A percentile compares a stretch with the other conserved stretches of the same genome.
These are phyloP conservation scores for Sphyrna mokarran DNA, from an alignment of 2,113 vertebrate species.

Conservation along the genomic window DNA sequence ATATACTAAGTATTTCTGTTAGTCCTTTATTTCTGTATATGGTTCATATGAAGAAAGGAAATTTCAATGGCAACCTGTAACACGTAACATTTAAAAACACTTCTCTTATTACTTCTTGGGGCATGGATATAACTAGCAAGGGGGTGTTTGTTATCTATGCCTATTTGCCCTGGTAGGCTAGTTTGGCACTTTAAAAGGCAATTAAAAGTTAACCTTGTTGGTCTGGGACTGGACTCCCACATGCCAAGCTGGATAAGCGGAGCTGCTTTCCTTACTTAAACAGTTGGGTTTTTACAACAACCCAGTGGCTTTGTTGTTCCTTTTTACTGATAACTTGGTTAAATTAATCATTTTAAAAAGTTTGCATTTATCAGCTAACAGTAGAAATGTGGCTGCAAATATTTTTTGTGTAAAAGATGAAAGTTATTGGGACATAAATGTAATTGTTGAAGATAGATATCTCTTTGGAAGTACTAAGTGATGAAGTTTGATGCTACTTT, in stretches of 20 bases:
- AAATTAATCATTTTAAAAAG: not conserved
- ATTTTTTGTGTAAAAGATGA: not conserved
- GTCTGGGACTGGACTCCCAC: not conserved
- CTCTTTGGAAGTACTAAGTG: not conserved
- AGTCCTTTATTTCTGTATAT: not conserved
- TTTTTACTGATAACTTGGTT: not conserved
- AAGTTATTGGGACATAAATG: no score
- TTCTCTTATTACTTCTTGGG: not conserved
- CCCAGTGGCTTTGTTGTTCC: not conserved
- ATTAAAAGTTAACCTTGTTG: not conserved
- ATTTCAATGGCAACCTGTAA: not conserved
- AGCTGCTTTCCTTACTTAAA: not conserved
- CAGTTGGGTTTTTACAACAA: not conserved
- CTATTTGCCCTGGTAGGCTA: not conserved
- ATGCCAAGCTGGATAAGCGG: no score
- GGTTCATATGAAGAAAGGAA: not conserved
- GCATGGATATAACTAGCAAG: not conserved
- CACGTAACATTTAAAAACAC: not conserved
- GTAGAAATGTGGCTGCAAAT: not conserved
- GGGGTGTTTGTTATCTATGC: not conserved
- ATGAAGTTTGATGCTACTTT: not conserved
- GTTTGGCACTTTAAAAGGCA: not conserved
- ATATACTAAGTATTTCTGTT: not conserved
- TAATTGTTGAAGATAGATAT: not conserved
- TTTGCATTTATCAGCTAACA: not conserved